Conservation (phyloP, 2,797 vertebrate species). For the Mormyrops boulengeri region DNA sequence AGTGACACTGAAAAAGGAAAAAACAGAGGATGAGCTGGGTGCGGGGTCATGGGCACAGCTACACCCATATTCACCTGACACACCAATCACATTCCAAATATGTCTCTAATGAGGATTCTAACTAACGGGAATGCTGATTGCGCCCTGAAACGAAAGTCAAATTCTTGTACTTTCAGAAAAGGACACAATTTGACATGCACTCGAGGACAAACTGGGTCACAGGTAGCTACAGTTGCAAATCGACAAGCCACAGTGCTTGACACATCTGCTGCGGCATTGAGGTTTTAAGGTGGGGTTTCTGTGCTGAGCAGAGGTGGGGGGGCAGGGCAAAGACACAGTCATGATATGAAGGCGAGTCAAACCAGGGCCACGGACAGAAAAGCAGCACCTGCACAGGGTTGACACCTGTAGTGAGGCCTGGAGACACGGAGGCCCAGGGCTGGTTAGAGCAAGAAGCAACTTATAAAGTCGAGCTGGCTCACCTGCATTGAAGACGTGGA, state of each 20-base stretch:
- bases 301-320: background rate
- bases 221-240: background rate
- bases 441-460: background rate
- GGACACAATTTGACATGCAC: background rate
- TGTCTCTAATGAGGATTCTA: background rate
- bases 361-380: background rate
- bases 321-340: background rate
- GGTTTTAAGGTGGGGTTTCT: constrained; percentile 4
- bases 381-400: background rate
- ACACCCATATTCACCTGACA: background rate
- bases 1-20: constrained; percentile 73
- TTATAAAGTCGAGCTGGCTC: constrained; percentile 17
- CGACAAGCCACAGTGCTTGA: background rate
- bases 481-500: constrained; percentile 96
- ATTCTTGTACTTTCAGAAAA: background rate
- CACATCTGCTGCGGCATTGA: background rate
- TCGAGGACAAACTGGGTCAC: background rate
- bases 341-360: background rate
- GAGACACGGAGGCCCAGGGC: background rate
- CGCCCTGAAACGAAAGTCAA: background rate
- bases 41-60: background rate
- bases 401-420: background rate
- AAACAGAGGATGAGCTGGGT: background rate
- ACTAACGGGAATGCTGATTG: background rate
- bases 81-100: background rate